Evolutionary conservation across 2,797 vertebrate genomes (phyloP).

Genomic region (Acanthurus lineatus): DNA sequence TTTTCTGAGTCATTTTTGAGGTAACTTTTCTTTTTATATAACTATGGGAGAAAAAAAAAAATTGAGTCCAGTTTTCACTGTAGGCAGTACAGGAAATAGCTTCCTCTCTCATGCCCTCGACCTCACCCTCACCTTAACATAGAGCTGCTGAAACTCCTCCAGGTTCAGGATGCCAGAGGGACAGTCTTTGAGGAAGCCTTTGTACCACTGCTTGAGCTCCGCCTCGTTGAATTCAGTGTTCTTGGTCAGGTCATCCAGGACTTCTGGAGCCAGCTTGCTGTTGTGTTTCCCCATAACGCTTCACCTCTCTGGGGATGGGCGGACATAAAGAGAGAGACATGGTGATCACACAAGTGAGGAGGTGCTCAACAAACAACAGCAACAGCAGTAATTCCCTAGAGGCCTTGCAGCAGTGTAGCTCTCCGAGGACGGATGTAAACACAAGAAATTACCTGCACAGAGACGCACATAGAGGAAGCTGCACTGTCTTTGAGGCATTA

Average conservation of each 20-base stretch:
- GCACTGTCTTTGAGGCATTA: neutral
- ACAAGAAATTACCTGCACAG: slow-evolving; percentile 27
- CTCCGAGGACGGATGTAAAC: slow-evolving; percentile 50
- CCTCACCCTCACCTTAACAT: slow-evolving; percentile 91
- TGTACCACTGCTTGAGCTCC: slow-evolving; percentile 99
- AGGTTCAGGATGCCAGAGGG: slow-evolving; percentile 97
- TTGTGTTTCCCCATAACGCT: slow-evolving; percentile 95
- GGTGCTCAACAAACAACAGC: slow-evolving; percentile 51
- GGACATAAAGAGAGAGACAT: neutral
- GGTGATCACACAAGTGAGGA: slow-evolving; percentile 34
- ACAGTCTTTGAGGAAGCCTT: slow-evolving; percentile 98
- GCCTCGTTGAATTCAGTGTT: slow-evolving; percentile 97
- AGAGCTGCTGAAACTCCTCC: slow-evolving; percentile 99
- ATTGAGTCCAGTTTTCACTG: slow-evolving; percentile 3
- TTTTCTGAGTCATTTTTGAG: slow-evolving; percentile 26
- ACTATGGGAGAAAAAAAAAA: neutral
- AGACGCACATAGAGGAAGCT: neutral
- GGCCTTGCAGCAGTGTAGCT: slow-evolving; percentile 26
- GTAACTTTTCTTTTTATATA: slow-evolving; percentile 18
- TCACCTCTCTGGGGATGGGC: slow-evolving; percentile 57
- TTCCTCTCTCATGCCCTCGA: neutral
- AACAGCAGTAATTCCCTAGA: slow-evolving; percentile 12
- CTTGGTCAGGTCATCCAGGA: slow-evolving; percentile 96
- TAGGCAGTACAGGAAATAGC: neutral
- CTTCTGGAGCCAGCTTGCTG: slow-evolving; percentile 97